Evolutionary conservation across 2,113 vertebrate species (phyloP).

Genomic region (Haliaeetus leucogaster): DNA sequence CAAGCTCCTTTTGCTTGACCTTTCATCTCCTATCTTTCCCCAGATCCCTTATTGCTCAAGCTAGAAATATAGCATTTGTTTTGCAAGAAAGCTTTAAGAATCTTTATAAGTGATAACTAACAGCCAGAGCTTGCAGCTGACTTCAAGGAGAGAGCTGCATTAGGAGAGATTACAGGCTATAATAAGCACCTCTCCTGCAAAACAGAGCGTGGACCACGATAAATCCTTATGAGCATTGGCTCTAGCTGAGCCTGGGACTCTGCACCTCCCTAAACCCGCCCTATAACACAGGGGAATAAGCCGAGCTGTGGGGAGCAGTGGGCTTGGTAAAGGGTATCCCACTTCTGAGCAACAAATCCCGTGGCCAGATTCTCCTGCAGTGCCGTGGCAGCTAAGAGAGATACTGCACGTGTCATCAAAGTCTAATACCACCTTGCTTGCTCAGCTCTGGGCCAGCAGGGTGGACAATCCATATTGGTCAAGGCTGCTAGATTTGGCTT

Average conservation of each 20-base stretch:
- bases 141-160: slow-evolving; percentile 9
- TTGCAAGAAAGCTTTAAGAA: slow-evolving; percentile 42
- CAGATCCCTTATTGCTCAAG: slow-evolving; percentile 26
- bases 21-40: slow-evolving; percentile 37
- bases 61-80: slow-evolving; percentile 42
- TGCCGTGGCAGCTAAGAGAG: background rate
- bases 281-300: background rate
- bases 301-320: background rate
- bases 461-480: background rate
- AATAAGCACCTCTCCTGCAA: background rate
- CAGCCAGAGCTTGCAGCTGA: slow-evolving; percentile 1
- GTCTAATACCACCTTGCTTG: background rate
- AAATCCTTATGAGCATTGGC: background rate
- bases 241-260: background rate
- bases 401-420: accelerated
- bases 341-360: background rate
- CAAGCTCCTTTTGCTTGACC: slow-evolving; percentile 47
- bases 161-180: background rate
- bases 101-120: slow-evolving; percentile 32
- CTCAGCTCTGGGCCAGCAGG: background rate
- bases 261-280: background rate
- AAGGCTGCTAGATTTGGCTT: background rate
- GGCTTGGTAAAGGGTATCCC: background rate
- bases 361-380: accelerated
- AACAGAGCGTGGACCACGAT: background rate